Evolutionary conservation across 2,888 invertebrate species (phyloP).

Genomic region (Dynastes hyllus): DNA sequence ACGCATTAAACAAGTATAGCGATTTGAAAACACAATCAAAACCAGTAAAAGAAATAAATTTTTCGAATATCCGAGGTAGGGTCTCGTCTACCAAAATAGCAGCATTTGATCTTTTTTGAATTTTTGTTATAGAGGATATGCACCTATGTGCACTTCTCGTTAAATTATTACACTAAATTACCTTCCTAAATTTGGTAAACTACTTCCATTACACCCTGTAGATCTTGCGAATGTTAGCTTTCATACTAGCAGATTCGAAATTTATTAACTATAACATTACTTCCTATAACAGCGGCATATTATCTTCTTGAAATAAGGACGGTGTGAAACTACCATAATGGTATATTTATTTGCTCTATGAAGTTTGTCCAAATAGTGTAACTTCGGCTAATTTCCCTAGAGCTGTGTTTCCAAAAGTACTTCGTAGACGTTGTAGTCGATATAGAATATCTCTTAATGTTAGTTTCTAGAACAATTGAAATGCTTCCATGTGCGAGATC

Average conservation of each 20-base stretch:
- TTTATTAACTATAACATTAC: conserved; percentile 10
- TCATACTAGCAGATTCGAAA: not conserved
- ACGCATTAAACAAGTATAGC: too few relatives aligned
- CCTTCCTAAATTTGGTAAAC: too few relatives aligned
- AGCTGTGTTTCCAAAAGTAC: conserved; percentile 48
- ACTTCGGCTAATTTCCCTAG: conserved; percentile 52
- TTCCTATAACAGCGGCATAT: conserved; percentile 31
- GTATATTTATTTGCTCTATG: conserved; percentile 46
- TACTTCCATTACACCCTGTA: too few relatives aligned
- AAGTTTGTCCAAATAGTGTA: conserved; percentile 48
- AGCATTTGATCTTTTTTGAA: too few relatives aligned
- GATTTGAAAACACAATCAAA: too few relatives aligned
- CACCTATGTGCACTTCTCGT: too few relatives aligned
- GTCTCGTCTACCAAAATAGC: too few relatives aligned
- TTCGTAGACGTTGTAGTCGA: conserved; percentile 34
- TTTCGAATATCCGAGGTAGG: too few relatives aligned
- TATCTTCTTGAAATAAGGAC: conserved; percentile 39
- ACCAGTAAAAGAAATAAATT: too few relatives aligned
- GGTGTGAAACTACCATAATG: conserved; percentile 46
- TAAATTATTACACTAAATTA: too few relatives aligned
- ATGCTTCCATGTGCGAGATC: not conserved
- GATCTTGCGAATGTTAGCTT: not conserved
- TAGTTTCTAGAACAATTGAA: conserved; percentile 33
- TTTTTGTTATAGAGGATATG: too few relatives aligned
- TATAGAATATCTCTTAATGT: conserved; percentile 21